Base-by-base conservation (phyloP, 1,140 invertebrate species). In the Chironomus tepperi region DNA sequence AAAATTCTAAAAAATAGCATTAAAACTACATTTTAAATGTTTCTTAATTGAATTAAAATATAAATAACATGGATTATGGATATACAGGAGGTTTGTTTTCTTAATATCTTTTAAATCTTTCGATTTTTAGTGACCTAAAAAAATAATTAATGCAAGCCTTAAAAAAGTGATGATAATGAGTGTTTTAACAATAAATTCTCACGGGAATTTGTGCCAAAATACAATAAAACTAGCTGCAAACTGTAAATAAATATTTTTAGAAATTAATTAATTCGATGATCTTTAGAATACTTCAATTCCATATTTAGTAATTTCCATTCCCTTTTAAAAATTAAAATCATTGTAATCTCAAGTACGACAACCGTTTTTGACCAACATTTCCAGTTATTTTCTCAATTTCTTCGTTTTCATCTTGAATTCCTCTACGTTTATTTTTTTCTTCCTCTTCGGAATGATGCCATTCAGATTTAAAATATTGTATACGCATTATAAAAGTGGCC, bases 11-110 rank as follows among this genome's bases (percentile, higher is more conserved):
- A 67, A 67, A 67, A 16, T n/a, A 19, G n/a, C 65, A 67, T 67
- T n/a, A 67, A 65, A 67, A 67, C 15, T 16, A 67, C 1, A n/a
- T 67, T 67, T 67, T 8, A 47, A 47, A 47, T 47, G 43, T 47
- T 47, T 47, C 9, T 12, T 47, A 9, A 47, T 12, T 47, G 9
- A 12, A 47, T 1, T 5, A 47, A 47, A 3, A 8, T 12, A 47
- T 47, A 47, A 47, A 15, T 47, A 15, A 47, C 43, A 47, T 67
- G 65, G 65, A 67, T 18, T 67, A 16, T 16, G 65, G 65, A 67
- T 67, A 67, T 19, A n/a, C 65, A 67, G 65, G 65, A 67, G 65
- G 65, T 67, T 67, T 67, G 65, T 19, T 67, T 67, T 67, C 65
- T 67, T 16, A 67, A 16, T 67, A n/a, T 67, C 65, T 19, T 7